Evolutionary conservation across 2,797 vertebrate genomes (phyloP), one percentile per base, ranked within the genome.

Genomic region (Parauchenoglanis punctatus): DNA sequence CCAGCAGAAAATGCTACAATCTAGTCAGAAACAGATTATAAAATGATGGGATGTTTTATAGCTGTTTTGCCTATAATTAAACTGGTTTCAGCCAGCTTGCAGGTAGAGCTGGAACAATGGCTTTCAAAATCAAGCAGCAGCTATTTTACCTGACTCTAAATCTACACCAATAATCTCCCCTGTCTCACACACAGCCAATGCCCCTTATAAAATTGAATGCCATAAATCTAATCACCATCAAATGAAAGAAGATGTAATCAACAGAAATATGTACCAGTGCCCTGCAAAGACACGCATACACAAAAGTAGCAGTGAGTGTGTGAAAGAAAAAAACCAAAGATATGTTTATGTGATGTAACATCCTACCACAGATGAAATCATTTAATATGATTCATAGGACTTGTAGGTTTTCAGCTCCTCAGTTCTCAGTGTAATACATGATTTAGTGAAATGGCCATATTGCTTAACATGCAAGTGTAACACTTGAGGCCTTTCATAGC

Each of bases 121-220:
- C 25, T 54, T 31, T 77, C 10, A 77, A 54, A 77, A 77, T 54
- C 49, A 77, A 76, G 73, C 73, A 77, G n/a, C 18, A 54, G 15
- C 49, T 18, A 44, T 25, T 15, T 28, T 52, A 52, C 49, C n/a
- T 76, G 49, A 7, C 49, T 31, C 49, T 77, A 77, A 54, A 77
- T 77, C 75, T 54, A 54, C 49, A 54, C 49, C 49, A 31, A 77
- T 77, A 54, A 77, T 77, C 7, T 54, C 2, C n/a, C 52, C n/a
- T 18, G 18, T 17, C 75, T 31, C 75, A 80, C 18, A 58, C 54
- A 40, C 54, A 80, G 5, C 15, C 54, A 58, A 31, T 78, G 76
- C 1, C 28, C 52, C 28, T 78, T 40, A 40, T 40, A 40, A 40
- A 56, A 52, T 31, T 78, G 49, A 35, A 17, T 58, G 76, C 52